Evolutionary conservation across 1,140 invertebrate genomes (phyloP).

Genomic region (Elysia chlorotica): DNA sequence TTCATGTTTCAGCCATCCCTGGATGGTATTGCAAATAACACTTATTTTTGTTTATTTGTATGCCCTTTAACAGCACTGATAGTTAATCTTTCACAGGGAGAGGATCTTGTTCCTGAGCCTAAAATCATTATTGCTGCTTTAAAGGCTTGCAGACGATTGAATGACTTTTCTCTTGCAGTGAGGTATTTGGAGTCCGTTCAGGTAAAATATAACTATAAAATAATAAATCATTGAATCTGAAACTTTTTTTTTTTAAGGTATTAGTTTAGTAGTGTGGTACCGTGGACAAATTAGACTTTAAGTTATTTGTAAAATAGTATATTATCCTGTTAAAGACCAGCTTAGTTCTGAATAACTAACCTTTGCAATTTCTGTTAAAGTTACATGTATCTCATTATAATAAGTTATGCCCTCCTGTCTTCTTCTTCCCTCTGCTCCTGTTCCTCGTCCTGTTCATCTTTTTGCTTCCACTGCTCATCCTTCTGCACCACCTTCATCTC

Average conservation of each 20-base stretch:
- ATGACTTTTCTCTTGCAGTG: conserved; percentile 90
- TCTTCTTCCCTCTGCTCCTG: not conserved
- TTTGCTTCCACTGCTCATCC: not conserved
- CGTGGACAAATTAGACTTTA: no score
- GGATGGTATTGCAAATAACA: no score
- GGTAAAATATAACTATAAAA: no score
- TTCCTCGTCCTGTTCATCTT: not conserved
- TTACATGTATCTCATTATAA: no score
- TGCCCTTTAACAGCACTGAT: not conserved
- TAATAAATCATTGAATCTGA: no score
- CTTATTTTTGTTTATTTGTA: not conserved
- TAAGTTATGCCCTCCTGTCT: not conserved
- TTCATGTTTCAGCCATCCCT: no score
- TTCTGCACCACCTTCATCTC: not conserved
- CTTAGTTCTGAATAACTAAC: no score
- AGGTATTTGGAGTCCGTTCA: conserved; percentile 92
- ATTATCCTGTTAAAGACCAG: no score
- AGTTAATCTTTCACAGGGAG: conserved; percentile 66
- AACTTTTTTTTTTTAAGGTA: no score
- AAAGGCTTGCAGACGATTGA: conserved; percentile 87
- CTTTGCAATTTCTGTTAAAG: no score
- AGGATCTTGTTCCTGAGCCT: conserved; percentile 95
- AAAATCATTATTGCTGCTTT: conserved; percentile 90
- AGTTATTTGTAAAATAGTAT: no score
- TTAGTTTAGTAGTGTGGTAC: no score